Base-by-base conservation (phyloP, 2,797 vertebrate genomes). In the Oreochromis mossambicus region DNA sequence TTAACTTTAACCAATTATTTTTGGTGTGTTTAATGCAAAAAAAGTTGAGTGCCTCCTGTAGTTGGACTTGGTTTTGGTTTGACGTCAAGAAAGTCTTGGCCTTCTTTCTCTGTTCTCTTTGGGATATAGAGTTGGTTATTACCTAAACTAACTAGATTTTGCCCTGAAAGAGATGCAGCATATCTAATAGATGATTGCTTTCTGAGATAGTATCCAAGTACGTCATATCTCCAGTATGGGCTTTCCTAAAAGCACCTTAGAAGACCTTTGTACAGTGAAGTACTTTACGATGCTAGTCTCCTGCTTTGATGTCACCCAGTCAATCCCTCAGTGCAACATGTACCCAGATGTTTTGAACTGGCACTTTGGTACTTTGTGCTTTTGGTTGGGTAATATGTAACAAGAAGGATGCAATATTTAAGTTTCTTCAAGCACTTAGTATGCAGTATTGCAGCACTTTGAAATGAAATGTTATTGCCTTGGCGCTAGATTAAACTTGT, bases 361-460 rank as follows among this genome's bases (percentile, higher is more conserved):
- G 78, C 81, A 80, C 85, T 84, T 93, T 90, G 87, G 85, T 93
- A 88, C 84, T 84, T 86, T 80, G 88, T 89, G 89, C 86, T 90
- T 83, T 81, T 54, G 89, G 79, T 82, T 73, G 86, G 83, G 78
- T 87, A 48, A 80, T 73, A 83, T 90, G 85, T 52, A 88, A 89
- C 85, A 78, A 83, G 2, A 9, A 80, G 75, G 73, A 43, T 41
- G 68, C 51, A 58, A 15, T 92, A 85, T 87, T 89, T 78, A 78
- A 84, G 85, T 70, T 50, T 90, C 83, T 87, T 86, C 55, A 61
- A 91, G 90, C 92, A 94, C 92, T 94, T 94, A 89, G 86, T 87
- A 90, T 82, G 88, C 84, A 83, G 80, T 89, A 87, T 91, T 91
- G 86, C 79, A 94, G 95, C 94, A 96, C 94, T 96, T 94, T 91